Evolutionary conservation across 2,888 invertebrate species (phyloP), one percentile per base, ranked within the genome.

Genomic region (Campopleginae sp.): DNA sequence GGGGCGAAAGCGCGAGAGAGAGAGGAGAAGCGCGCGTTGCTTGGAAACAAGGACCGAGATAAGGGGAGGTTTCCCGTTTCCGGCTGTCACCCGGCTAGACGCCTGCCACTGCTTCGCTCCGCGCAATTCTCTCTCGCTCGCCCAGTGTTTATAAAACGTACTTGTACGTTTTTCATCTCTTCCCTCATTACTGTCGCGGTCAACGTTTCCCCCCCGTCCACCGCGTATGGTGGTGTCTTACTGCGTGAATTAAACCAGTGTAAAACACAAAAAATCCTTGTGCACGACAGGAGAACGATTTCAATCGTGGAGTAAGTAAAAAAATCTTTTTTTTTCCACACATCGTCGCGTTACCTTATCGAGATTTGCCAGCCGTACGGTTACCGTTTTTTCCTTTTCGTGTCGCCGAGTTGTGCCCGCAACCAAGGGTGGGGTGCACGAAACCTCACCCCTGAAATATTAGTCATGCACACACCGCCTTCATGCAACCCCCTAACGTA

Each of bases 371-470:
- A 44, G 38, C 38, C 1, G 31, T 71, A 65, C 66, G 68, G 84
- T 86, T 83, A 86, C 84, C 72, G 84, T 85, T 71, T 86, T 85
- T 86, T 81, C 82, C 79, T 10, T 65, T 44, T 66, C 42, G 38
- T 61, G 48, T 48, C 63, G 19, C 87, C 86, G 79, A 74, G 74
- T 70, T 82, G 42, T 51, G 65, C 46, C 46, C 46, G 27, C 84
- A 27, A 58, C 14, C 72, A 88, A 90, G 91, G 91, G 92, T 90
- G 91, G 92, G 91, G 91, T 91, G 80, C 33, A 38, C 58, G 61
- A 72, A 85, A 89, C 89, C 91, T 91, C 91, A 91, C 91, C 92
- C 92, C 88, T 90, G 87, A 87, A 90, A 90, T 92, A 92, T 92
- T 92, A 92, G 92, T 92, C 92, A 92, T 90, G 89, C 90, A 88